Base-by-base conservation (phyloP, 2,888 invertebrate genomes). In the Andrena minutula region DNA sequence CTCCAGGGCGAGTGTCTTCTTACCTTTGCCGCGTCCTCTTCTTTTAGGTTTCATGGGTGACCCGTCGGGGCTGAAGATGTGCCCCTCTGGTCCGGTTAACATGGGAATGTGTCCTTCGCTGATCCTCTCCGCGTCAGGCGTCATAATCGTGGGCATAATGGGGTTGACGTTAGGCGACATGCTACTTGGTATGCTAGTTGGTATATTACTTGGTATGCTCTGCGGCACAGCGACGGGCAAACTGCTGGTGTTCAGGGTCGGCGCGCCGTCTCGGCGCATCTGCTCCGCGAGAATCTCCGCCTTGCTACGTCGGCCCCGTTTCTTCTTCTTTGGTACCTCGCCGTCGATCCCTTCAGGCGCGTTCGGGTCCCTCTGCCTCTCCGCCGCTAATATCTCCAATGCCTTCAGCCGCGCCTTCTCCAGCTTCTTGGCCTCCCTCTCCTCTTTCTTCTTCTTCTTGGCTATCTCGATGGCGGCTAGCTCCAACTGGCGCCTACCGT, bases 401-500 rank as follows among this genome's bases (percentile, higher is more conserved):
- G 94, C 93, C 68, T 93, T 93, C n/a, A 90, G 82, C 12, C 93
- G 89, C 0, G 93, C 93, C 72, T 92, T 94, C 70, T 92, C 94
- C 76, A 92, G 81, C 82, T 92, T 94, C 77, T 92, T 94, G 6
- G 92, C 94, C 84, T 92, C 93, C 16, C 92, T 90, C 75, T 92
- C 93, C 85, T 93, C 93, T 81, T 92, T 93, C 82, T 89, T 91
- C 75, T 92, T 93, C 86, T 92, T 94, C 74, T 91, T 94, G 35
- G 92, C 92, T 75, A 94, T 94, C 82, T 93, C 94, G 35, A 93
- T 92, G 0, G 94, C 94, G 0, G 95, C 94, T 32, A 95, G 83
- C 80, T 95, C 95, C 4, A 95, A 89, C 86, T 95, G 95, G 20
- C 95, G 94, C 47, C 95, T 95, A 0, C 95, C 95, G 61, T 95